Conservation (phyloP, 2,113 vertebrate genomes). For the Rana temporaria region DNA sequence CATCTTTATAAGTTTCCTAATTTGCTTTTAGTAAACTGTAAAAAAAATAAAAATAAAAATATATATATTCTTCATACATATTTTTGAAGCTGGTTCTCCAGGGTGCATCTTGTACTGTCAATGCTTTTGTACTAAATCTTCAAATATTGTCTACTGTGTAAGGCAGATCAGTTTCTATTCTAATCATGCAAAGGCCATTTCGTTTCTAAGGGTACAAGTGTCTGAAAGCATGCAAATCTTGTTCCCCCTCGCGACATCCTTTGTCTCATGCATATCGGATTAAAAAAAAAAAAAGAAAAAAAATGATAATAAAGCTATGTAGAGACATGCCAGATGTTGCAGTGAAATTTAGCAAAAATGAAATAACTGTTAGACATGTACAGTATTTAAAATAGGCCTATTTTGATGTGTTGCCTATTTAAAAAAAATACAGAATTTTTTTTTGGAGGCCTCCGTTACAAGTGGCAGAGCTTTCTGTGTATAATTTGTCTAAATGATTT, state of each 20-base stretch:
- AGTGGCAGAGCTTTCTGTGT: constrained; percentile 99
- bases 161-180: constrained; percentile 86
- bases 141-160: constrained; percentile 89
- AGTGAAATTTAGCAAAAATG: constrained; percentile 84
- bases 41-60: constrained; percentile 85
- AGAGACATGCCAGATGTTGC: constrained; percentile 91
- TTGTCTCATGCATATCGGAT: constrained; percentile 85
- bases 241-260: constrained; percentile 90
- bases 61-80: constrained; percentile 87
- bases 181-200: constrained; percentile 77
- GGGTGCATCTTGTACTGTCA: constrained; percentile 92
- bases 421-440: constrained; percentile 87
- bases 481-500: constrained; percentile 99
- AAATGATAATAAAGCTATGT: constrained; percentile 67
- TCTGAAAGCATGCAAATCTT: constrained; percentile 95
- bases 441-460: constrained; percentile 97
- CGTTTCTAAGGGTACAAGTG: constrained; percentile 88
- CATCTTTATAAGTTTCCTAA: constrained; percentile 31
- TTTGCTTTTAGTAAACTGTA: constrained; percentile 65
- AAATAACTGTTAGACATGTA: constrained; percentile 88
- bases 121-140: constrained; percentile 91
- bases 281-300: constrained; percentile 52
- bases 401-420: constrained; percentile 99
- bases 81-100: constrained; percentile 97
- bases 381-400: constrained; percentile 99